phyloP scores from a whole-genome alignment of 2,888 invertebrate species.

The Lacanobia wlatinum region DNA sequence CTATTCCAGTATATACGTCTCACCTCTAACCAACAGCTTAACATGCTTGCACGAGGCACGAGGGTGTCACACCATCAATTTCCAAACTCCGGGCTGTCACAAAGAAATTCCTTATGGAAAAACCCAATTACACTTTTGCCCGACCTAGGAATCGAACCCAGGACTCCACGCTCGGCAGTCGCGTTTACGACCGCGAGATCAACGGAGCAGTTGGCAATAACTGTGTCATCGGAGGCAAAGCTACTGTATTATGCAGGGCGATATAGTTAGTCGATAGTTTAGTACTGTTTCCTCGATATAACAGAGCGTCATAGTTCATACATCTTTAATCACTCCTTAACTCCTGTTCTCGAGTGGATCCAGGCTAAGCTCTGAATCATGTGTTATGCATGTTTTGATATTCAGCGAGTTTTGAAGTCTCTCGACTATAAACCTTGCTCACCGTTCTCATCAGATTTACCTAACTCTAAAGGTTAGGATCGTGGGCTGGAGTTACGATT shows the following conservation, averaged over 20 bases:
- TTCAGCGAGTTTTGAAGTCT: constrained; percentile 38
- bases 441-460: constrained; percentile 49
- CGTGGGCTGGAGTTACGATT: constrained; percentile 49
- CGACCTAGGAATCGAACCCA: too few relatives aligned
- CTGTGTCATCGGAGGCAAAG: not conserved
- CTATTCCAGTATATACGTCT: too few relatives aligned
- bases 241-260: constrained; percentile 15
- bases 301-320: constrained; percentile 8
- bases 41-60: too few relatives aligned
- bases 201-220: not conserved
- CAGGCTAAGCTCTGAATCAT: constrained; percentile 27
- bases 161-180: too few relatives aligned
- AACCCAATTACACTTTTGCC: too few relatives aligned
- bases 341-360: constrained; percentile 21
- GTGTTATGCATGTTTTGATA: constrained; percentile 44
- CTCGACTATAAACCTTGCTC: constrained; percentile 20
- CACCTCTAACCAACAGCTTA: too few relatives aligned
- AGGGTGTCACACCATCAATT: too few relatives aligned
- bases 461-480: constrained; percentile 55
- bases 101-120: too few relatives aligned
- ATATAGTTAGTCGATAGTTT: constrained; percentile 23
- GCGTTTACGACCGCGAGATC: too few relatives aligned
- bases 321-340: constrained; percentile 17
- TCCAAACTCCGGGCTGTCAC: too few relatives aligned
- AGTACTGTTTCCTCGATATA: constrained; percentile 9